Percentiles rank a stretch among this genome's conserved stretches.
phyloP scores from a whole-genome alignment of 2,888 invertebrate genomes.

The Plagodis pulveraria region DNA sequence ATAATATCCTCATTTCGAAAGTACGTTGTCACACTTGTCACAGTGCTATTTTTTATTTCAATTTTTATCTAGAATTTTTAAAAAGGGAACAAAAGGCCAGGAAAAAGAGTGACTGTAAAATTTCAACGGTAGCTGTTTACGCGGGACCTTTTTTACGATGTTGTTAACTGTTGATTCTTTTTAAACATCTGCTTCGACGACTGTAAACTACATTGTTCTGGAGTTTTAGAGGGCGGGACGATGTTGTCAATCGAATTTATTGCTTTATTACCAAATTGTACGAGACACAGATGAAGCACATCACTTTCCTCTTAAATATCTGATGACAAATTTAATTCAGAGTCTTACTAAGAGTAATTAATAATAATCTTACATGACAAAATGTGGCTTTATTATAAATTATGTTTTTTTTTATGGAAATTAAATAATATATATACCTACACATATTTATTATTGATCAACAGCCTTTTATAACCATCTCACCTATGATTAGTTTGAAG shows the following conservation, averaged over 20 bases:
- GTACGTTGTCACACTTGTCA: too few relatives aligned
- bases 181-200: slow-evolving; percentile 79
- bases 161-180: slow-evolving; percentile 83
- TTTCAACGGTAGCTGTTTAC: slow-evolving; percentile 79
- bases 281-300: slow-evolving; percentile 8
- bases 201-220: slow-evolving; percentile 80
- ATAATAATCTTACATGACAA: too few relatives aligned
- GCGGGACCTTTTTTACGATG: slow-evolving; percentile 78
- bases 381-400: too few relatives aligned
- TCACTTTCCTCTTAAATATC: slow-evolving; percentile 8
- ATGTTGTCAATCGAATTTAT: slow-evolving; percentile 48
- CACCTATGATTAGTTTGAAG: too few relatives aligned
- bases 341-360: too few relatives aligned
- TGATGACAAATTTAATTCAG: not conserved
- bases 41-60: slow-evolving; percentile 9
- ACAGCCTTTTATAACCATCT: too few relatives aligned
- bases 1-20: not conserved
- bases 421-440: too few relatives aligned
- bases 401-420: too few relatives aligned
- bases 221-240: slow-evolving; percentile 62
- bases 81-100: slow-evolving; percentile 45
- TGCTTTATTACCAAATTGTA: slow-evolving; percentile 38
- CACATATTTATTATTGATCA: too few relatives aligned
- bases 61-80: slow-evolving; percentile 42
- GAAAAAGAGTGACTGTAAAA: slow-evolving; percentile 70